These are phyloP conservation scores for Abscondita cerata DNA, from an alignment of 2,888 invertebrate genomes.

Conservation along the genomic window DNA sequence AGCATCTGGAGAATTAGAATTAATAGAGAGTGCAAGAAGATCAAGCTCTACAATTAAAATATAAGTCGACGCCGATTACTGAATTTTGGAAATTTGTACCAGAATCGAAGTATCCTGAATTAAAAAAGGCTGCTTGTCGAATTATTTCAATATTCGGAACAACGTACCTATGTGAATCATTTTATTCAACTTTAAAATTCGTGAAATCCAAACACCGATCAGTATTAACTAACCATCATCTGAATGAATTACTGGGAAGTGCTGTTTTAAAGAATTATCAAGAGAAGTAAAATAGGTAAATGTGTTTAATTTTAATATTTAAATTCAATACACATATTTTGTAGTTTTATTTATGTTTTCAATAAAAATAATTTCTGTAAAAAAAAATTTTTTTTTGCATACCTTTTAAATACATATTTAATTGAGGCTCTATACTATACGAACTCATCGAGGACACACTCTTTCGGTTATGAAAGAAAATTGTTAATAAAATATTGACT, in stretches of 20 bases:
- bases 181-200: constrained; percentile 30
- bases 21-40: constrained; percentile 41
- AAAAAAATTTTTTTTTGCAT: too few species aligned
- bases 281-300: too few species aligned
- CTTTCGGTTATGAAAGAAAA: too few species aligned
- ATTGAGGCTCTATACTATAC: too few species aligned
- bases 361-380: too few species aligned
- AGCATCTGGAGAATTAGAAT: constrained; percentile 40
- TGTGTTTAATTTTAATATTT: too few species aligned
- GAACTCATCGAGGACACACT: too few species aligned
- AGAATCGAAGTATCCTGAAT: constrained; percentile 37
- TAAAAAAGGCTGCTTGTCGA: constrained; percentile 37
- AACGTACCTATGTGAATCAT: constrained; percentile 35
- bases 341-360: too few species aligned
- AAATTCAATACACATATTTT: too few species aligned
- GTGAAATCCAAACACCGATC: constrained; percentile 39
- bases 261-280: constrained; percentile 14
- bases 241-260: constrained; percentile 35
- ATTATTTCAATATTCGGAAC: constrained; percentile 38
- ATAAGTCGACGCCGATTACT: constrained; percentile 28
- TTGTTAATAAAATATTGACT: too few species aligned
- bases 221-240: constrained; percentile 35
- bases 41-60: constrained; percentile 34
- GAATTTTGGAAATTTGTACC: constrained; percentile 38
- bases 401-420: too few species aligned